Conservation (phyloP, 2,113 vertebrate genomes). For the Hyla sarda region DNA sequence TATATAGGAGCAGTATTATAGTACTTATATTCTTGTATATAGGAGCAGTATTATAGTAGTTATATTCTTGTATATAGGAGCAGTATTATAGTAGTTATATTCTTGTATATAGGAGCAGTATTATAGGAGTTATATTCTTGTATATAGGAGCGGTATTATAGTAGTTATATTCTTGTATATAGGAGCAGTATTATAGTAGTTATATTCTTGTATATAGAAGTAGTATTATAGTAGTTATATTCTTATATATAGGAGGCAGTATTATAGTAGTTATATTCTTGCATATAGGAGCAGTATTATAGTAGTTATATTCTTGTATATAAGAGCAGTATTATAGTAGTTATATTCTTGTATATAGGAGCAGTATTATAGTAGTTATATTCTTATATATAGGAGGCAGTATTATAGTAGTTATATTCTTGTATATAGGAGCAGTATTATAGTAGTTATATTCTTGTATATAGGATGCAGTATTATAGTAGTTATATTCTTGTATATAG, state of each 20-base stretch:
- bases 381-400: neutral
- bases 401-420: slow-evolving; percentile 4
- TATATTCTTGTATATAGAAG: too few relatives aligned
- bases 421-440: neutral
- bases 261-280: slow-evolving; percentile 10
- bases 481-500: neutral
- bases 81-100: too few relatives aligned
- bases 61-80: neutral
- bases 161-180: too few relatives aligned
- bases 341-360: slow-evolving; percentile 1
- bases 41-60: neutral
- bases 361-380: neutral
- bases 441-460: neutral
- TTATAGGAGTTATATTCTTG: too few relatives aligned
- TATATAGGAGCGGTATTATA: too few relatives aligned
- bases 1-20: too few relatives aligned
- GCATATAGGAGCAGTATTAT: neutral
- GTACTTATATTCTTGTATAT: neutral
- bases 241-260: neutral
- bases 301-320: neutral
- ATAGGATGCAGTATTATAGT: neutral
- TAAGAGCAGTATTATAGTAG: neutral
- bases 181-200: too few relatives aligned
- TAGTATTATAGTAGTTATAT: too few relatives aligned
- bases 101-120: too few relatives aligned